Base-by-base conservation (phyloP, 2,888 invertebrate genomes). In the Leptopterna dolabrata region DNA sequence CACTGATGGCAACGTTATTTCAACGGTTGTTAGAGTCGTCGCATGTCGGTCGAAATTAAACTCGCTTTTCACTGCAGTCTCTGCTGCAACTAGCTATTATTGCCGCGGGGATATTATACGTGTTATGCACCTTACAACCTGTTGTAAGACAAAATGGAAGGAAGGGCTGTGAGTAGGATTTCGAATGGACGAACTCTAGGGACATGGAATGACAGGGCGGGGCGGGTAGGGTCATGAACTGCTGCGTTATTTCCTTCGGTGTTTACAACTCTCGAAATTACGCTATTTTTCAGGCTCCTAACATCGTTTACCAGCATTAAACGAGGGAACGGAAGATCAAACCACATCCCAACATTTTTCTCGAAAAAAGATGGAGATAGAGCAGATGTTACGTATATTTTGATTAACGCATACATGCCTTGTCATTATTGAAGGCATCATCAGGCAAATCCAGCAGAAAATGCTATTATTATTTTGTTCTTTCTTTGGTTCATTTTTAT, bases 211-310 rank as follows among this genome's bases (percentile, higher is more conserved):
- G 81, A 81, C 24, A 81, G 51, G 27, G 51, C 24, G 81, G 81
- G 14, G 16, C 3, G 16, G 19, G 30, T 29, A 27, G 29, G 63
- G 70, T 24, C 63, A 83, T 83, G 83, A 70, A 83, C 83, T 29
- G 47, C 83, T 16, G 30, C 70, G 83, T 71, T 71, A 71, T 83
- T 83, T 70, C 83, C 83, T 83, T 24, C 83, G 29, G 83, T 70
- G 83, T 83, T 83, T 43, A 83, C 70, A 83, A 83, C 83, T 30
- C 70, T 71, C 14, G 30, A 27, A 41, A 43, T 19, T 11, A n/a
- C n/a, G n/a, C n/a, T n/a, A n/a, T 27, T n/a, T 71, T 11, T n/a
- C 36, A 24, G 41, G 13, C 43, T 70, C 41, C 63, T 43, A 19
- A 7, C 70, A 27, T 63, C 71, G 36, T 30, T 36, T 70, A 29